Evolutionary conservation across 2,888 invertebrate genomes (phyloP).

Genomic region (Drosophila tripunctata): DNA sequence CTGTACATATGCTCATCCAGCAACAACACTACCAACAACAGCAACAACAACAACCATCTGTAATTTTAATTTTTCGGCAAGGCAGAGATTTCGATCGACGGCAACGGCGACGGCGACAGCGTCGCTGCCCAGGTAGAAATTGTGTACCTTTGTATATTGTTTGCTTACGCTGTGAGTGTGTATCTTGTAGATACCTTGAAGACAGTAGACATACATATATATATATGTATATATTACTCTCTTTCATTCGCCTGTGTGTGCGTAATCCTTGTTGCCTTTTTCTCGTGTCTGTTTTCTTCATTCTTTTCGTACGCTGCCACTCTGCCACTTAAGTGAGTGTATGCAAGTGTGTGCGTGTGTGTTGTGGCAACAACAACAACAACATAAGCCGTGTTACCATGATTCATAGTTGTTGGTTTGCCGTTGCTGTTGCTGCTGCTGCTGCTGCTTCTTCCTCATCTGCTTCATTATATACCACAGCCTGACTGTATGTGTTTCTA

Average conservation of each 20-base stretch:
- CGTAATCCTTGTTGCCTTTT: constrained; percentile 58
- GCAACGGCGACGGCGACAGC: constrained; percentile 48
- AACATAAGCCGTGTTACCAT: constrained; percentile 48
- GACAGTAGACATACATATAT: constrained; percentile 54
- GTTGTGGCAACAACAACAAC: constrained; percentile 16
- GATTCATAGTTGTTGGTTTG: constrained; percentile 33
- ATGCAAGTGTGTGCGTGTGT: neutral
- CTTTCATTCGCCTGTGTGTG: constrained; percentile 19
- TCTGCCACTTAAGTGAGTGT: neutral
- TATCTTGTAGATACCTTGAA: constrained; percentile 66
- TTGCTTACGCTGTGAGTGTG: constrained; percentile 31
- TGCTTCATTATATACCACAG: neutral
- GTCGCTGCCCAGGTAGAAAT: constrained; percentile 73
- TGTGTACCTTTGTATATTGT: constrained; percentile 64
- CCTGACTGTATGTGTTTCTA: neutral
- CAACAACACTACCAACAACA: constrained; percentile 38
- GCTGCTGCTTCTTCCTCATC: neutral
- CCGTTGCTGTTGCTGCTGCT: neutral
- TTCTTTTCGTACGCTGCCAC: constrained; percentile 19
- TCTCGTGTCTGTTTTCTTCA: constrained; percentile 22
- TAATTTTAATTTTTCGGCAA: constrained; percentile 78
- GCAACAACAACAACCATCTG: constrained; percentile 68
- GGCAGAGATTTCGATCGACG: constrained; percentile 75
- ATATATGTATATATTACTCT: constrained; percentile 9
- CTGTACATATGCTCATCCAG: constrained; percentile 80